Percentiles rank a stretch among this genome's conserved stretches.
Conservation (phyloP, 2,797 vertebrate genomes). For the Anguilla pacifica region DNA sequence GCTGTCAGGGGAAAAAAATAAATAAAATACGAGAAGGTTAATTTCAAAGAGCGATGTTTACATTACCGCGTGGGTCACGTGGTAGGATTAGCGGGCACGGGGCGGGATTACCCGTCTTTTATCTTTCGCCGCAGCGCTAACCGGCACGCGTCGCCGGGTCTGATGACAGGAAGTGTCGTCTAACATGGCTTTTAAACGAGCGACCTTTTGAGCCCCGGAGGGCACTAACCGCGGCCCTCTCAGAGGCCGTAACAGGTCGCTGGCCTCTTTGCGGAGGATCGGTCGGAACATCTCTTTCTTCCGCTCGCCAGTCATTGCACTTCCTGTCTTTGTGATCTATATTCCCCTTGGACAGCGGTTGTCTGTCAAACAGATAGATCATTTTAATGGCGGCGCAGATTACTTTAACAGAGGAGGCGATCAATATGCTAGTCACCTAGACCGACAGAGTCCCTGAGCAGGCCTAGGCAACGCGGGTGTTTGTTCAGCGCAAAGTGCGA, state of each 20-base stretch:
- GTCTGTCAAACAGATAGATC: slow-evolving; percentile 5
- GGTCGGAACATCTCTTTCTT: not conserved
- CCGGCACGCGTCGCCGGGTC: not conserved
- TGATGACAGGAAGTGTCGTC: not conserved
- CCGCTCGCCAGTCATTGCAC: not conserved
- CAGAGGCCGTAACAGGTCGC: not conserved
- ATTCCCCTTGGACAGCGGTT: not conserved
- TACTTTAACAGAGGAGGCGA: not conserved
- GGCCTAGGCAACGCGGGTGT: not conserved
- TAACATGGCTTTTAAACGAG: not conserved
- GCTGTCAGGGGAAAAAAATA: not conserved
- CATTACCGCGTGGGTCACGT: not conserved
- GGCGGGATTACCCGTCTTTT: not conserved
- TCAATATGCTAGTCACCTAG: not conserved
- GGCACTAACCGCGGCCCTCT: not conserved
- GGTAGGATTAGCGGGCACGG: not conserved
- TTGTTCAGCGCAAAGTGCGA: not conserved
- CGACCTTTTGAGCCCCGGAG: not conserved
- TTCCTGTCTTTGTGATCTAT: not conserved
- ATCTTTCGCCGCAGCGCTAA: not conserved
- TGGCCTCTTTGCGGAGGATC: not conserved
- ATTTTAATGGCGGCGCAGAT: not conserved
- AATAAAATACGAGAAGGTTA: not conserved
- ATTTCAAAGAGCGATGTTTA: slow-evolving; percentile 11
- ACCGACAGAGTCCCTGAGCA: not conserved